Percentiles rank a stretch among this genome's conserved stretches.
phyloP scores from a whole-genome alignment of 2,797 vertebrate genomes.

The Pipistrellus pipistrellus region DNA sequence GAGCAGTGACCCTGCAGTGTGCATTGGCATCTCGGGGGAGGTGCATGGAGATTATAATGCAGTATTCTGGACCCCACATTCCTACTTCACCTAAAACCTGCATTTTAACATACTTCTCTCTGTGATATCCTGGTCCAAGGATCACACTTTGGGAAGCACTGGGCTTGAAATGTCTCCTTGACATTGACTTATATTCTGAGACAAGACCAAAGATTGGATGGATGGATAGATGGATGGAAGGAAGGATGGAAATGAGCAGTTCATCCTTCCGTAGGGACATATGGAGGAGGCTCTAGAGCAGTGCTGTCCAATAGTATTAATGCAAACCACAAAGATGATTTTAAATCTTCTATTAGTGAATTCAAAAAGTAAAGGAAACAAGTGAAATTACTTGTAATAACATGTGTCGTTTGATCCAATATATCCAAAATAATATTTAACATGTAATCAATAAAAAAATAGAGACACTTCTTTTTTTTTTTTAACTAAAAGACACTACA shows the following conservation, averaged over 20 bases:
- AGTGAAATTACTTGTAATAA: slow-evolving; percentile 5
- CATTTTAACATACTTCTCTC: background rate
- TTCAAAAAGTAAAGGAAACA: slow-evolving; percentile 31
- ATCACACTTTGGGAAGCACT: slow-evolving; percentile 4
- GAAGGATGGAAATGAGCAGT: background rate
- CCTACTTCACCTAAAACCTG: background rate
- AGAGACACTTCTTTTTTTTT: background rate
- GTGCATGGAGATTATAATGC: background rate
- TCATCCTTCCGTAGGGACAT: background rate
- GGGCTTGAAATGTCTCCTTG: slow-evolving; percentile 7
- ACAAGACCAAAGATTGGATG: background rate
- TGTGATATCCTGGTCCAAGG: background rate
- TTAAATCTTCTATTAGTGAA: background rate
- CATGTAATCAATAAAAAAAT: background rate
- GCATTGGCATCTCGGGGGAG: background rate
- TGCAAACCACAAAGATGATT: background rate
- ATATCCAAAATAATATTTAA: slow-evolving; percentile 27
- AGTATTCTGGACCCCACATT: background rate
- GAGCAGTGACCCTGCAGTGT: background rate
- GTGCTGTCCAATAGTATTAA: background rate
- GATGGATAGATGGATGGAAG: too few species aligned
- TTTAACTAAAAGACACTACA: background rate
- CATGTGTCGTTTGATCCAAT: background rate
- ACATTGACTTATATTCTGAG: background rate
- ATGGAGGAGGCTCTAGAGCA: background rate